Base-by-base conservation (phyloP, 2,113 vertebrate species). In the Odontesthes bonariensis region DNA sequence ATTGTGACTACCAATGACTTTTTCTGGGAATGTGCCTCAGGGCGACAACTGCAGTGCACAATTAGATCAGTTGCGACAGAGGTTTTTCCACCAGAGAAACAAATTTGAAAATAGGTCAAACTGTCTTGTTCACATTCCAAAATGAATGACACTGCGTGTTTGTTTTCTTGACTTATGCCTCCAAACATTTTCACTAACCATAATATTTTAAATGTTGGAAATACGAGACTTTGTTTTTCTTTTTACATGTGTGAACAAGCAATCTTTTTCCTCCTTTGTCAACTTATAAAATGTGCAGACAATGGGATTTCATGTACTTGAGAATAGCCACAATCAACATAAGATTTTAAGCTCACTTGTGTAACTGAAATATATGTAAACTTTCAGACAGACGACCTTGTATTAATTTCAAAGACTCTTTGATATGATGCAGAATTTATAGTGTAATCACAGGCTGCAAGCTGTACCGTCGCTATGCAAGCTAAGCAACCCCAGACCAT, bases 321-420 rank as follows among this genome's bases (percentile, higher is more conserved):
- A 57, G 32, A 3, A 0, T 7, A 69, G 20, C 19, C 27, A 22
- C 14, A 47, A 13, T 9, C 5, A 6, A 13, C 22, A 54, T 27
- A 5, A 14, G 12, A 10, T 27, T 14, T 52, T 22, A 1, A 20
- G 4, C 10, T 12, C 22, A 12, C 12, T 22, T 31, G 12, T 46
- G 4, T 10, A 46, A 46, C 1, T 16, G 16, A 46, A 46, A 46
- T 16, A 16, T 46, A 3, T 3, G 16, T 14, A 5, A 46, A 17
- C 44, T 46, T 33, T 32, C 35, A 19, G 38, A 69, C 53, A 69
- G 53, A 16, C 16, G 53, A 27, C 53, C 38, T 57, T 19, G 42
- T 20, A 44, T 56, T 31, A 46, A 56, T 22, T 46, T 69, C 13
- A 56, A 68, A 27, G 38, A 69, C 66, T 69, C 40, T 44, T 68